Evolutionary conservation across 2,797 vertebrate genomes (phyloP), one percentile per base, ranked within the genome.

Genomic region (Danionella dracula): DNA sequence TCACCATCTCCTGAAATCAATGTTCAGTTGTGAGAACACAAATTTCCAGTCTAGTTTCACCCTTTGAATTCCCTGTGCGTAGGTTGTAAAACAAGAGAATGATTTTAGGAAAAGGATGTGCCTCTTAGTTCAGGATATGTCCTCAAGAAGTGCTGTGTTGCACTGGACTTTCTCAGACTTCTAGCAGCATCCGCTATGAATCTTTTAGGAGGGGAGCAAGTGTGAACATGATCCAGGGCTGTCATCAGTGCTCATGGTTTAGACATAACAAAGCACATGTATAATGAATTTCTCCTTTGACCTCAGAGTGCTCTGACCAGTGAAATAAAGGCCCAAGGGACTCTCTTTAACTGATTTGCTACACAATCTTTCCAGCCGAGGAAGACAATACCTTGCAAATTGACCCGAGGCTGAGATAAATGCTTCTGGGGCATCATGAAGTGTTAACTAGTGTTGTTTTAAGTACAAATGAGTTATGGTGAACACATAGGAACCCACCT

Each of bases 221-320:
- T 86, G 84, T 87, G 83, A 88, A 89, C 84, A 87, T 79, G 85
- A 90, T 90, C 87, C 86, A 82, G 70, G 40, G 76, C 83, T 85
- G 83, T 88, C 82, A 80, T 80, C 76, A 76, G 70, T 83, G 85
- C 85, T 84, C 83, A 76, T 86, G 82, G 87, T 89, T 88, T 86
- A 87, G 82, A 79, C 82, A 80, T 78, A 84, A 88, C 90, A 90
- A 87, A 86, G 71, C 72, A 71, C 81, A 88, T 90, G 67, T 75
- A 88, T 90, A 87, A 90, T 91, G 87, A 75, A 89, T 68, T 77
- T 66, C 70, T 87, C 81, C 45, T 76, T 76, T 83, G 64, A 41
- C 85, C 83, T 74, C 75, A 20, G 46, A 76, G 81, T 37, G 81
- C 78, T 75, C 70, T 80, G 83, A 78, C 71, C 71, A 42, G 73